These are phyloP conservation scores for Hipparchia semele DNA, from an alignment of 2,888 invertebrate species.

Conservation along the genomic window DNA sequence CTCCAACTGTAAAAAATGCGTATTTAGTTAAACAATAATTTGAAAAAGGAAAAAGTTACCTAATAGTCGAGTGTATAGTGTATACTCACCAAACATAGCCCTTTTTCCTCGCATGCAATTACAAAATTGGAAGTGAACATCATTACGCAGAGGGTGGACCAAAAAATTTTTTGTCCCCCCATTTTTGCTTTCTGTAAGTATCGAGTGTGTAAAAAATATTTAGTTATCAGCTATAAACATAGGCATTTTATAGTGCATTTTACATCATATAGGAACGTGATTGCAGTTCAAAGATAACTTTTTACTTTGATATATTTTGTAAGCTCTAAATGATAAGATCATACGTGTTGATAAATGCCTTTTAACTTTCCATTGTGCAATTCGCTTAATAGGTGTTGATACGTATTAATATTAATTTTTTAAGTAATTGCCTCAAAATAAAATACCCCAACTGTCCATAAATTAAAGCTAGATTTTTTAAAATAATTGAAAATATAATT, in stretches of 20 bases:
- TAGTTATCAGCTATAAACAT: constrained; percentile 41
- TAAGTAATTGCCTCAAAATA: too few relatives aligned
- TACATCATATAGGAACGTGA: constrained; percentile 39
- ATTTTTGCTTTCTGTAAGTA: constrained; percentile 49
- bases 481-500: too few relatives aligned
- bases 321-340: constrained; percentile 46
- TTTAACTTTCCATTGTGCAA: not conserved
- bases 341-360: constrained; percentile 44
- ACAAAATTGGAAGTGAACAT: constrained; percentile 55
- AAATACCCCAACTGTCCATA: too few relatives aligned
- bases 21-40: too few relatives aligned
- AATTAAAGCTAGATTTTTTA: too few relatives aligned
- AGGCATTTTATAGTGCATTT: constrained; percentile 39
- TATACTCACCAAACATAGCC: constrained; percentile 64
- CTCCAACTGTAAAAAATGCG: constrained; percentile 59
- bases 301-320: constrained; percentile 29
- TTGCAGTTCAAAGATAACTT: constrained; percentile 34
- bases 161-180: constrained; percentile 65
- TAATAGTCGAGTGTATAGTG: too few relatives aligned
- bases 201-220: constrained; percentile 38
- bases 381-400: not conserved
- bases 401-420: not conserved
- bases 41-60: too few relatives aligned
- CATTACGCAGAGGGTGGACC: constrained; percentile 66
- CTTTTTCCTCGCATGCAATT: constrained; percentile 65